Evolutionary conservation across 2,888 invertebrate species (phyloP).

Genomic region (Athripsodes cinereus): DNA sequence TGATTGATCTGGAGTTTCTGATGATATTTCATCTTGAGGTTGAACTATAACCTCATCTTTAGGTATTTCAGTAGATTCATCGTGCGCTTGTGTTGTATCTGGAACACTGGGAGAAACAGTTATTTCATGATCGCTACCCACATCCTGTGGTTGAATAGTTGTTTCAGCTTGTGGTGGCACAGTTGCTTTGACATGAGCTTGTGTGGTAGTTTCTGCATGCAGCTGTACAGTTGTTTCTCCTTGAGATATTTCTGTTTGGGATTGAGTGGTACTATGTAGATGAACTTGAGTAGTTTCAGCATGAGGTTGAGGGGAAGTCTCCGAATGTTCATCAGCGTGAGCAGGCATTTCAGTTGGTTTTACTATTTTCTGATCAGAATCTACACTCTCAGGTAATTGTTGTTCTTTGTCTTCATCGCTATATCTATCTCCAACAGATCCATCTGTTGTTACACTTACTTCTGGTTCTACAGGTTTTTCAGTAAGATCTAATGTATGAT

Average conservation of each 20-base stretch:
- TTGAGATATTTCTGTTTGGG: background rate
- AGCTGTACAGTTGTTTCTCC: background rate
- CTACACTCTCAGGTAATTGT: background rate
- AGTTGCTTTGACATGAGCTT: background rate
- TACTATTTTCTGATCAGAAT: background rate
- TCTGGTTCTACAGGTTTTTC: constrained; percentile 15
- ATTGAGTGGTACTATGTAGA: too few relatives aligned
- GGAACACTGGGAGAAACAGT: background rate
- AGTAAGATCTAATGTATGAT: constrained; percentile 17
- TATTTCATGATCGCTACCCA: background rate
- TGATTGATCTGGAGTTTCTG: constrained; percentile 9
- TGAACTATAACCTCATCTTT: background rate
- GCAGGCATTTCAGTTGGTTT: background rate
- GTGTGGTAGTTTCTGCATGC: background rate
- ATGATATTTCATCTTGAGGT: constrained; percentile 18
- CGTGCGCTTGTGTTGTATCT: background rate
- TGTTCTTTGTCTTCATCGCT: constrained; percentile 4
- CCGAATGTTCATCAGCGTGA: background rate
- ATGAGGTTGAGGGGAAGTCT: background rate
- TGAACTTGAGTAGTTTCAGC: too few relatives aligned
- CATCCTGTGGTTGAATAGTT: background rate
- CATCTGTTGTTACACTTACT: background rate
- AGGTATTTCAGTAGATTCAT: background rate
- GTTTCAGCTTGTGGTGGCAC: background rate
- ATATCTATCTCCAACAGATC: background rate